phyloP scores from a whole-genome alignment of 35 echinoderm and acorn worm species.

The Eucidaris tribuloides region DNA sequence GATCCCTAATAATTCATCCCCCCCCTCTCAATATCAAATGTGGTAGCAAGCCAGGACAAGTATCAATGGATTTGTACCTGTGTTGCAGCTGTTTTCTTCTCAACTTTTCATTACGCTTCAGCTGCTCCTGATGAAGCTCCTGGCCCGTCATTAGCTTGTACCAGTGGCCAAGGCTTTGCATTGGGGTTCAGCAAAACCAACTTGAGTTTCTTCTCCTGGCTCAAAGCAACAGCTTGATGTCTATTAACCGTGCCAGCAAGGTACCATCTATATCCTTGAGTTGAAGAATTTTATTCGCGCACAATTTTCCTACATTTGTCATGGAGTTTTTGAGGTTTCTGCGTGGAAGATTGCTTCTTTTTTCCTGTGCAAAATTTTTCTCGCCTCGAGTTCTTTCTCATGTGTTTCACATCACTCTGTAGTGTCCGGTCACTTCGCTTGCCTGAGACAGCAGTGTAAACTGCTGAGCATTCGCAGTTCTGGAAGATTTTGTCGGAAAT shows the following conservation, averaged over 20 bases:
- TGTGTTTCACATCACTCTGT: too few species aligned
- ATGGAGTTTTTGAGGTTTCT: conserved; percentile 16
- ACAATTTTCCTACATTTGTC: conserved; percentile 30
- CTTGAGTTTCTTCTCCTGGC: conserved; percentile 41
- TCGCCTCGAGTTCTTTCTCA: too few species aligned
- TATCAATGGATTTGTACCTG: not conserved
- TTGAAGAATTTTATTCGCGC: conserved; percentile 28
- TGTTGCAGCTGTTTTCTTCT: conserved; percentile 4
- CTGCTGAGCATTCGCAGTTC: too few species aligned
- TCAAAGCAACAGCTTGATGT: conserved; percentile 32
- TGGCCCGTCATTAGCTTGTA: conserved; percentile 52
- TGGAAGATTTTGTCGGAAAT: too few species aligned
- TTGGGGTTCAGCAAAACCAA: conserved; percentile 38
- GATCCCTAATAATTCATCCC: too few species aligned
- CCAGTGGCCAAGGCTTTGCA: conserved; percentile 41
- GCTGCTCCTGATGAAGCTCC: conserved; percentile 45
- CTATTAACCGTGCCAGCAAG: conserved; percentile 25
- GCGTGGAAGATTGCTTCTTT: too few species aligned
- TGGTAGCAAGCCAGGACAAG: not conserved
- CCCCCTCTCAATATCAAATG: too few species aligned
- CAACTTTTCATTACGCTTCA: conserved; percentile 28
- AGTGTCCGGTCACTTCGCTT: too few species aligned
- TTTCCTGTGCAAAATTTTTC: too few species aligned
- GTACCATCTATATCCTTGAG: conserved; percentile 41
- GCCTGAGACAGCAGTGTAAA: too few species aligned